These are phyloP conservation scores for Amorpha juglandis DNA, from an alignment of 2,888 invertebrate species.

Conservation along the genomic window DNA sequence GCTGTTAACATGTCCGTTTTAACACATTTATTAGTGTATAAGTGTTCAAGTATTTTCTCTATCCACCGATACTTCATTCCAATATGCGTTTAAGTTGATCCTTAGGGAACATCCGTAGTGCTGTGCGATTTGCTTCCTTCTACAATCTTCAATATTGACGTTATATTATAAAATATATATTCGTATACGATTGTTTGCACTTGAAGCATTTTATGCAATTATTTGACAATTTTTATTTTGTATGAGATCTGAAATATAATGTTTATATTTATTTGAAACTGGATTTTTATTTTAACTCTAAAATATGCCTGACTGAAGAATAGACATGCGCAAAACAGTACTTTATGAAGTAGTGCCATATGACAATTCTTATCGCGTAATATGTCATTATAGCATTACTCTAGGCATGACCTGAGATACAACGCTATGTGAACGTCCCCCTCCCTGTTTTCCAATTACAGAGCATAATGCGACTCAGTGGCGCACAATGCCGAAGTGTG, in stretches of 20 bases:
- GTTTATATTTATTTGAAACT: slow-evolving; percentile 48
- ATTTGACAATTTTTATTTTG: slow-evolving; percentile 47
- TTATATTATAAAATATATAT: slow-evolving; percentile 34
- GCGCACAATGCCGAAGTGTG: too few species aligned
- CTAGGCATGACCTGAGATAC: too few species aligned
- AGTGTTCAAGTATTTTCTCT: slow-evolving; percentile 44
- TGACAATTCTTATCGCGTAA: too few species aligned
- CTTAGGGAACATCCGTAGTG: slow-evolving; percentile 28
- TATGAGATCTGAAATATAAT: slow-evolving; percentile 72
- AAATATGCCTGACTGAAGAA: neutral
- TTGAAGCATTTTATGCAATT: slow-evolving; percentile 67
- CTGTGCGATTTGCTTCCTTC: slow-evolving; percentile 50
- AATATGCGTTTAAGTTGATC: slow-evolving; percentile 36
- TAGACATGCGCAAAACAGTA: too few species aligned
- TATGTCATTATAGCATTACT: too few species aligned
- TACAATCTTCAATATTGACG: slow-evolving; percentile 38
- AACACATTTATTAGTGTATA: slow-evolving; percentile 14
- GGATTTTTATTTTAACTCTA: slow-evolving; percentile 33
- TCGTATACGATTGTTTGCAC: slow-evolving; percentile 46
- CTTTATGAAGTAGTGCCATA: too few species aligned
- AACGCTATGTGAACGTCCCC: too few species aligned
- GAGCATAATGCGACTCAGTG: too few species aligned
- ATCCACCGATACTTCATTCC: slow-evolving; percentile 59
- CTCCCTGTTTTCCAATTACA: too few species aligned
- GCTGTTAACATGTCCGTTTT: neutral